A percentile compares a stretch with the other conserved stretches of the same genome.
Conservation (phyloP, 2,888 invertebrate genomes). For the Slavum lentiscoides region DNA sequence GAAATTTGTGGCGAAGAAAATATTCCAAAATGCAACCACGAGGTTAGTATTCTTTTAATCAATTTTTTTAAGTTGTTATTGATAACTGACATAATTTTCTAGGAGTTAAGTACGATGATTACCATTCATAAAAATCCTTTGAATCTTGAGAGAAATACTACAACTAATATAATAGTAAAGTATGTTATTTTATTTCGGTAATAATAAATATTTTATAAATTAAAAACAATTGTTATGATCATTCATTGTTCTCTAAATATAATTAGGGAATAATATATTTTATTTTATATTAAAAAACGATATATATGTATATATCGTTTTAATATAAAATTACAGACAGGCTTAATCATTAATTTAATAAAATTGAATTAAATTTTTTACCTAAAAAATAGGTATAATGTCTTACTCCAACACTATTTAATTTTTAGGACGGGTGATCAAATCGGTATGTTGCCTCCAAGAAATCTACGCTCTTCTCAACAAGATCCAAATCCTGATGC, state of each 20-base stretch:
- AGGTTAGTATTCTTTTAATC: background rate
- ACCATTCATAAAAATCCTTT: background rate
- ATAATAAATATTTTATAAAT: background rate
- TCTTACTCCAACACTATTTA: background rate
- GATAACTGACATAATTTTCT: background rate
- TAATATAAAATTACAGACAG: too few relatives aligned
- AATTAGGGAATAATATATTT: too few relatives aligned
- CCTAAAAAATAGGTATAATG: too few relatives aligned
- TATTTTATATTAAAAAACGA: too few relatives aligned
- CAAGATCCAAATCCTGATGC: background rate
- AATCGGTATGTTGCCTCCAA: background rate
- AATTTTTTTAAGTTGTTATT: background rate
- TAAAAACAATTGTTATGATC: too few relatives aligned
- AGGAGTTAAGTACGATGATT: slow-evolving; percentile 3
- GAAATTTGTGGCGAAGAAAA: slow-evolving; percentile 20
- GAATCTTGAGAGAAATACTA: background rate
- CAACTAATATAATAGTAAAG: background rate
- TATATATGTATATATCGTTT: too few relatives aligned
- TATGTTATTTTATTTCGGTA: background rate
- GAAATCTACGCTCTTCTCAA: background rate
- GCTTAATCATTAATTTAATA: too few relatives aligned
- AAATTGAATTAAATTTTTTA: too few relatives aligned
- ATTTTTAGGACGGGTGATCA: background rate
- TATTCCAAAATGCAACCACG: background rate
- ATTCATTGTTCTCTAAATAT: too few relatives aligned